Base-by-base conservation (phyloP, 2,113 vertebrate species). In the Uria aalge region DNA sequence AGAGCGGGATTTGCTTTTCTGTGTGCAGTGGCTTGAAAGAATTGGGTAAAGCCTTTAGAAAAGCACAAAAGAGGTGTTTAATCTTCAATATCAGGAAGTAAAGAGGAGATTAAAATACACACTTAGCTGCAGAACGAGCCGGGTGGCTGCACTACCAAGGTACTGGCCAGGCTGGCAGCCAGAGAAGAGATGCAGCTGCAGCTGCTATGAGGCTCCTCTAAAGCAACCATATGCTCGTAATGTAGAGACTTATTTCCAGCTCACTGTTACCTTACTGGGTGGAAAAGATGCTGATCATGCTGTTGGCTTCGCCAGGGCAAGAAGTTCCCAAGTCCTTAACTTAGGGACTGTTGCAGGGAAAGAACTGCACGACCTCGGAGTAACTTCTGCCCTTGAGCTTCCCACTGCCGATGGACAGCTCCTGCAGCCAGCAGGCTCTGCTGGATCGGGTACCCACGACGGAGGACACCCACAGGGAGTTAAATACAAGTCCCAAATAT, bases 321-420 rank as follows among this genome's bases (percentile, higher is more conserved):
- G 80, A 83, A 56, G 22, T 55, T 71, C 32, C 50, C 36, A 55
- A 36, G n/a, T 77, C 50, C 29, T 32, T 60, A 67, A 53, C 8
- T 60, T 41, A 38, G 10, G 57, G 36, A 62, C 23, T 30, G 47
- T 36, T 56, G 12, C 22, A 87, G 14, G 12, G 36, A 27, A 72
- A 76, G 53, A 63, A 68, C 12, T 1, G 0, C 14, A 47, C 0
- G 1, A 15, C 43, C 52, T 85, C 2, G 0, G 57, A 43, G 40
- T 24, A 53, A 47, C 18, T 74, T 57, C 47, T 75, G 36, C 41
- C n/a, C 27, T 76, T 75, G 43, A 68, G 36, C 18, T 82, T 88
- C 27, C 43, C 21, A 20, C 36, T 20, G 32, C 38, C 2, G 0
- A 26, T 11, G 18, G 62, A 56, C 0, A 9, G 52, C 12, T 83